Evolutionary conservation across 35 echinoderm and acorn worm species (phyloP).

Genomic region (Diadema setosum): DNA sequence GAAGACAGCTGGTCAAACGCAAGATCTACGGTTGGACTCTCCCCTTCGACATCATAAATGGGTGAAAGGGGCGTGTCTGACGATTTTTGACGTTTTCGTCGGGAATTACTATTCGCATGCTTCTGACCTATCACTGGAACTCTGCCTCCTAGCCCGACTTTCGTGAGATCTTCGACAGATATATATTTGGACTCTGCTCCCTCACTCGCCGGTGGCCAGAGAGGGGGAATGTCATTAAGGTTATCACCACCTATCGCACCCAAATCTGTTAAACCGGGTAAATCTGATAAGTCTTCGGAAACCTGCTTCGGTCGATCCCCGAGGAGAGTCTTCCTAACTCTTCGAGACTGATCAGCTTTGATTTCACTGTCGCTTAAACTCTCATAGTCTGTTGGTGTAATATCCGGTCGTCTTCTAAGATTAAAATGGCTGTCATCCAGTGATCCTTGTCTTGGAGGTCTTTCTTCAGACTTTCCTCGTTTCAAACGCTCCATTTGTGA

Average conservation of each 20-base stretch:
- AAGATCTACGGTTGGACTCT: conserved; percentile 9
- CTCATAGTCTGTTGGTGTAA: conserved; percentile 19
- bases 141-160: conserved; percentile 35
- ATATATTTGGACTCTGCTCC: conserved; percentile 59
- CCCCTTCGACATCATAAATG: conserved; percentile 69
- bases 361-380: conserved; percentile 71
- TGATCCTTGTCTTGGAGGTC: background rate
- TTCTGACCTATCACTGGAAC: background rate
- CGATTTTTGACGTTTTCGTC: conserved; percentile 20
- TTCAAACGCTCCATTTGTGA: background rate
- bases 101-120: background rate
- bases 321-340: background rate
- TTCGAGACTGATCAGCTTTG: background rate
- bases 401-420: background rate
- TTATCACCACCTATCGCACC: background rate
- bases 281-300: conserved; percentile 3
- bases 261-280: background rate
- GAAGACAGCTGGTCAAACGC: conserved; percentile 57
- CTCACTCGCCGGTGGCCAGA: conserved; percentile 17
- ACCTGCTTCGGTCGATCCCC: conserved; percentile 42
- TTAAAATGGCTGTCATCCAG: background rate
- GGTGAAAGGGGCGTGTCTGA: conserved; percentile 65
- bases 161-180: conserved; percentile 74
- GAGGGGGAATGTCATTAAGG: background rate
- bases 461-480: conserved; percentile 12